A percentile compares a stretch with the other conserved stretches of the same genome.
Evolutionary conservation across 2,888 invertebrate species (phyloP).

Genomic region (Opisthograptis luteolata): DNA sequence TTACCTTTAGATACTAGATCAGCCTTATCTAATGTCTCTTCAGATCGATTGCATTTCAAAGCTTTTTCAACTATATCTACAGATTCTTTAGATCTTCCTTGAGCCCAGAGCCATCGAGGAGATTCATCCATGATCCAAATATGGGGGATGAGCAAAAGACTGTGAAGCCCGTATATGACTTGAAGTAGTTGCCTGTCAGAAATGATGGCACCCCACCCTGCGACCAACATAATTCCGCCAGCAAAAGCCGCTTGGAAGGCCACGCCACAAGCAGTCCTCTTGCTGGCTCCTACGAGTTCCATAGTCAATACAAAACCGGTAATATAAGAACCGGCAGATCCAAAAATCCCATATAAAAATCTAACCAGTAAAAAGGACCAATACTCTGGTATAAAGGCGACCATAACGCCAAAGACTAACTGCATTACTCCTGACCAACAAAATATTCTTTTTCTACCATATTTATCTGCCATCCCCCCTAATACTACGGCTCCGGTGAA

Average conservation of each 20-base stretch:
- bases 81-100: slow-evolving; percentile 89
- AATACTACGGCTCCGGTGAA: slow-evolving; percentile 92
- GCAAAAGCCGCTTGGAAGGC: slow-evolving; percentile 92
- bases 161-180: slow-evolving; percentile 90
- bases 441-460: slow-evolving; percentile 92
- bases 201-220: slow-evolving; percentile 92
- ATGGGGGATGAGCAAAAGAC: slow-evolving; percentile 88
- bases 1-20: slow-evolving; percentile 86
- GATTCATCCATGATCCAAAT: slow-evolving; percentile 96
- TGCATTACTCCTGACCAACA: slow-evolving; percentile 91
- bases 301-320: slow-evolving; percentile 89
- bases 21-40: slow-evolving; percentile 86
- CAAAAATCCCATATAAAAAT: slow-evolving; percentile 91
- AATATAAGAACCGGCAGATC: slow-evolving; percentile 91
- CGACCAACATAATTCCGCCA: slow-evolving; percentile 91
- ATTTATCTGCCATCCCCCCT: slow-evolving; percentile 92
- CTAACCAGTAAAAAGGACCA: slow-evolving; percentile 87
- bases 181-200: slow-evolving; percentile 90
- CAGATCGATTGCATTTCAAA: slow-evolving; percentile 88
- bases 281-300: slow-evolving; percentile 92
- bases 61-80: slow-evolving; percentile 90
- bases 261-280: slow-evolving; percentile 91
- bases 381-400: slow-evolving; percentile 91
- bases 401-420: slow-evolving; percentile 87
- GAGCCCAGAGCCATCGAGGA: slow-evolving; percentile 94